Conservation (phyloP, 53 echinoderm and acorn worm species). For the Stichopus horrens region DNA sequence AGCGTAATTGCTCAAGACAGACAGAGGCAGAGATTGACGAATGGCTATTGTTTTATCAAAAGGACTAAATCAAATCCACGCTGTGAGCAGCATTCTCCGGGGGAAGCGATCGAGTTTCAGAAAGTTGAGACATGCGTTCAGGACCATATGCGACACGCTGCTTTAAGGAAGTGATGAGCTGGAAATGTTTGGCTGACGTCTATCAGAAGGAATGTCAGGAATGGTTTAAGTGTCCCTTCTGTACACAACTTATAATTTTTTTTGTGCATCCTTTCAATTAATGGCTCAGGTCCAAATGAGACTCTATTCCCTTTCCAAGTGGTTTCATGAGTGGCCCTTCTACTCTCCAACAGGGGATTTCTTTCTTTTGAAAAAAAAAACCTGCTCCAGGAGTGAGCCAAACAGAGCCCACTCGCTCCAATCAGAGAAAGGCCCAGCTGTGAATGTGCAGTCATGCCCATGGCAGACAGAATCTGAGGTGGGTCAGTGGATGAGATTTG, state of each 20-base stretch:
- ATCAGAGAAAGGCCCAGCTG: neutral
- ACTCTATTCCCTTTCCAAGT: conserved; percentile 5
- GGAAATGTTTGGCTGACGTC: neutral
- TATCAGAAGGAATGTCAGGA: conserved; percentile 5
- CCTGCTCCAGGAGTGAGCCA: neutral
- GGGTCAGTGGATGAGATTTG: neutral
- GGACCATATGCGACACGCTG: too few relatives aligned
- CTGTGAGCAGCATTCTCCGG: too few relatives aligned
- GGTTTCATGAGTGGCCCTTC: neutral
- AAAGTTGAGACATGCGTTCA: too few relatives aligned
- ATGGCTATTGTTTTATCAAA: too few relatives aligned
- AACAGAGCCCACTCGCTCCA: neutral
- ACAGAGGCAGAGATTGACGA: too few relatives aligned
- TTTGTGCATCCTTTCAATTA: neutral
- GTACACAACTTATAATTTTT: neutral
- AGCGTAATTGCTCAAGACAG: too few relatives aligned
- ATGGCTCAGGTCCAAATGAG: conserved; percentile 20
- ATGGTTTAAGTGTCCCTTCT: conserved; percentile 5
- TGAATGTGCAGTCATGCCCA: conserved; percentile 11
- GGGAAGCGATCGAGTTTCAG: too few relatives aligned
- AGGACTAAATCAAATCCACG: too few relatives aligned
- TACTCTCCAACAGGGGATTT: neutral
- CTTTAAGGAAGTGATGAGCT: too few relatives aligned
- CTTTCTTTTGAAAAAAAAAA: neutral
- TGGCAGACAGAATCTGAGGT: neutral